Evolutionary conservation across 2,888 invertebrate genomes (phyloP).

Genomic region (Buathra laborator): DNA sequence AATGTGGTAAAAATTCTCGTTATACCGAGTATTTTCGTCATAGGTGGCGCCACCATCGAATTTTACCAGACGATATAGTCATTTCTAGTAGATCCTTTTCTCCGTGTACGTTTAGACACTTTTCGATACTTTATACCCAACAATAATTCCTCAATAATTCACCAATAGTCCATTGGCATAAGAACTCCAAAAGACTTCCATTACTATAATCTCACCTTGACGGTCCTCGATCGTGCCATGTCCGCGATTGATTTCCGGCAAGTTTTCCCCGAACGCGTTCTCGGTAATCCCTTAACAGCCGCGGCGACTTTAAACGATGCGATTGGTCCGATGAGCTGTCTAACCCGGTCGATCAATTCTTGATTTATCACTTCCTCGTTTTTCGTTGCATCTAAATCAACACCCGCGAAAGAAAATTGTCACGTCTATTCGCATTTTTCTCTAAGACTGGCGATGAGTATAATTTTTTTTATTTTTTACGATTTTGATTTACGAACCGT

Average conservation of each 20-base stretch:
- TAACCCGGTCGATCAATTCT: slow-evolving; percentile 88
- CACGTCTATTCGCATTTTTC: too few relatives aligned
- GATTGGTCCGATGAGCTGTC: slow-evolving; percentile 93
- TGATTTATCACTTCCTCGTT: slow-evolving; percentile 86
- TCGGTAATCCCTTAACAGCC: slow-evolving; percentile 92
- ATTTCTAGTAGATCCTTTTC: too few relatives aligned
- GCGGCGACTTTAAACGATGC: slow-evolving; percentile 94
- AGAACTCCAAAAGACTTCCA: too few relatives aligned
- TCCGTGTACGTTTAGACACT: too few relatives aligned
- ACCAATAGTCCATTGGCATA: too few relatives aligned
- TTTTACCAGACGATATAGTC: too few relatives aligned
- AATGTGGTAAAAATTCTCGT: too few relatives aligned
- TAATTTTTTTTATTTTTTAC: neutral
- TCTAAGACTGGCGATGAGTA: too few relatives aligned
- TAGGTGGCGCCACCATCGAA: too few relatives aligned
- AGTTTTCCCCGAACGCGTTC: slow-evolving; percentile 95
- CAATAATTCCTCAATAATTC: neutral
- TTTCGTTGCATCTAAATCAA: slow-evolving; percentile 84
- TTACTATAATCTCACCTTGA: slow-evolving; percentile 87
- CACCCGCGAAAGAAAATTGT: neutral
- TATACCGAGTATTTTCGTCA: too few relatives aligned
- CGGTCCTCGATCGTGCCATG: slow-evolving; percentile 92
- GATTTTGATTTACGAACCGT: slow-evolving; percentile 83
- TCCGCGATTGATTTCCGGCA: slow-evolving; percentile 94
- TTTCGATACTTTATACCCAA: neutral